A percentile compares a stretch with the other conserved stretches of the same genome.
These are phyloP conservation scores for Drosophila santomea DNA, from an alignment of 1,140 invertebrate genomes.

Conservation along the genomic window DNA sequence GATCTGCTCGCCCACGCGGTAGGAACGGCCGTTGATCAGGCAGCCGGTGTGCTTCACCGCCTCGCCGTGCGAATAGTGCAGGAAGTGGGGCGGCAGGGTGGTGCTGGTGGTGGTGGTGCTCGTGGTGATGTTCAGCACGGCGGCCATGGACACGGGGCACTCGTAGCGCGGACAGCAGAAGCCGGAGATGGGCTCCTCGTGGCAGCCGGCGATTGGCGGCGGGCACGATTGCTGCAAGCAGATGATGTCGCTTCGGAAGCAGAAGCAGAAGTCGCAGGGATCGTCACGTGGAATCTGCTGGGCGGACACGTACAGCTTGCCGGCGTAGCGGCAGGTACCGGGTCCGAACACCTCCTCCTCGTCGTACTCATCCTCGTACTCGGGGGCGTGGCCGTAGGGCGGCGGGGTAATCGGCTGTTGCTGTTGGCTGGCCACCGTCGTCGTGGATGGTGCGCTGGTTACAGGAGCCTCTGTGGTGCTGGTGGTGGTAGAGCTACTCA, in stretches of 20 bases:
- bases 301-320: slow-evolving; percentile 96
- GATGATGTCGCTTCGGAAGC: slow-evolving; percentile 97
- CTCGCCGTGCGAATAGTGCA: slow-evolving; percentile 91
- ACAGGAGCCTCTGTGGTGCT: slow-evolving; percentile 46
- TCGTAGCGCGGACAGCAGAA: slow-evolving; percentile 98
- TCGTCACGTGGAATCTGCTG: slow-evolving; percentile 97
- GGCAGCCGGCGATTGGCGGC: slow-evolving; percentile 95
- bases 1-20: slow-evolving; percentile 93
- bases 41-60: slow-evolving; percentile 91
- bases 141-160: slow-evolving; percentile 94
- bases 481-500: slow-evolving; percentile 42
- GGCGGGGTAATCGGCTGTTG: slow-evolving; percentile 72
- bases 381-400: slow-evolving; percentile 75
- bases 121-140: slow-evolving; percentile 91
- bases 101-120: slow-evolving; percentile 94
- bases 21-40: slow-evolving; percentile 92
- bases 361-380: slow-evolving; percentile 88
- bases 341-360: slow-evolving; percentile 91
- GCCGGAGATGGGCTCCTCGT: slow-evolving; percentile 95
- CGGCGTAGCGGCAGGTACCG: slow-evolving; percentile 95
- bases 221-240: slow-evolving; percentile 97
- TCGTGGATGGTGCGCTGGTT: slow-evolving; percentile 40
- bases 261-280: slow-evolving; percentile 98
- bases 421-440: slow-evolving; percentile 45
- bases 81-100: slow-evolving; percentile 92